Conservation (phyloP, 2,797 vertebrate genomes). For the Otolemur crassicaudatus region DNA sequence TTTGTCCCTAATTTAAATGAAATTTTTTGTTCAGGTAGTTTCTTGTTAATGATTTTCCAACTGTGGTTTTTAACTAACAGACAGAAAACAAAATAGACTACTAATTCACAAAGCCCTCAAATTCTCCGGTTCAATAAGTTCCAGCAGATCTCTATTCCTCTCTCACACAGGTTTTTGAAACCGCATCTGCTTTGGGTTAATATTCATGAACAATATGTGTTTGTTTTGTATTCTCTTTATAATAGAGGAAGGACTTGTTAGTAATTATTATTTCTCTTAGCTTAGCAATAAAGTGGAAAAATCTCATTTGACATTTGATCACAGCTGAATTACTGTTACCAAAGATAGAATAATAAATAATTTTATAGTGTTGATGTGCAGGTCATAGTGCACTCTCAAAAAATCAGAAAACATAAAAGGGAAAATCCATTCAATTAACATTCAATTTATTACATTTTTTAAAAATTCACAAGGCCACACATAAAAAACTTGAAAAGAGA, state of each 20-base stretch:
- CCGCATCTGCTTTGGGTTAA: neutral
- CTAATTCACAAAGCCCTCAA: neutral
- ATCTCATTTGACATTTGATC: neutral
- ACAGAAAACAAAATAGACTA: neutral
- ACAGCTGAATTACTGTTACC: neutral
- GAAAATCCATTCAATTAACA: neutral
- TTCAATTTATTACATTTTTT: neutral
- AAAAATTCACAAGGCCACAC: neutral
- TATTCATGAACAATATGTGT: neutral
- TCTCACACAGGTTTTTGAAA: neutral
- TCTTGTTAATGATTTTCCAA: neutral
- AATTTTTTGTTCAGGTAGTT: neutral
- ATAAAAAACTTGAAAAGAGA: neutral
- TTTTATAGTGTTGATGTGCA: neutral
- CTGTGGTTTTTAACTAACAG: neutral
- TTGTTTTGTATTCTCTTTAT: neutral
- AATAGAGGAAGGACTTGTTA: accelerated
- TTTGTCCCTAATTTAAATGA: neutral
- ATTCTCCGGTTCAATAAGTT: neutral
- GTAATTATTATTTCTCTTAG: neutral
- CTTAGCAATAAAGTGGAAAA: neutral
- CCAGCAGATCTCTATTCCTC: neutral
- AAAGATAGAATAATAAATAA: neutral
- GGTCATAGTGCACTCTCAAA: neutral
- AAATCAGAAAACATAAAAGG: neutral